Evolutionary conservation across 2,113 vertebrate species (phyloP), one percentile per base, ranked within the genome.

Genomic region (Lasiurus cinereus): DNA sequence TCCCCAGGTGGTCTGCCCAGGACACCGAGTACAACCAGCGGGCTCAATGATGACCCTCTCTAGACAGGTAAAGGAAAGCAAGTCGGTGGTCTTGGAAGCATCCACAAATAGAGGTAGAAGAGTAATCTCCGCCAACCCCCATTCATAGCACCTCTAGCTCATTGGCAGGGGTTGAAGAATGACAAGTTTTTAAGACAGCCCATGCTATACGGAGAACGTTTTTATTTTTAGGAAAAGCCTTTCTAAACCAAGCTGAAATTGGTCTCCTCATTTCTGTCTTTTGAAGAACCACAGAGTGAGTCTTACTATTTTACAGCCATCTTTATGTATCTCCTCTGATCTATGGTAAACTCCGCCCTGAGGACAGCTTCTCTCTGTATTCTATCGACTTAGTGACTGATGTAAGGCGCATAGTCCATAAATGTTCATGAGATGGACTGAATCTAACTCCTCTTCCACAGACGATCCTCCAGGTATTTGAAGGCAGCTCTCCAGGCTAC

Each of bases 381-480:
- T 14, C 24, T 76, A 29, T 74, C 77, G 39, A 29, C 21, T 33
- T 5, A 54, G 62, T 31, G 36, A 94, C 64, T 56, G 12, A 31
- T 46, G 11, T 52, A 78, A 72, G 39, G 27, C 3, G 1, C 13
- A 16, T 0, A 18, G 39, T 48, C 50, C 29, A 29, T 46, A 50
- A 88, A 0, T 3, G 3, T 39, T 8, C 62, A 4, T 0, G 0
- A 5, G 19, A 18, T 39, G 46, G 29, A 9, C 19, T 12, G 12
- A 59, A 67, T n/a, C 86, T 52, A 88, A 77, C 21, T 36, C 21
- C 62, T 86, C 79, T 76, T 95, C 50, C 62, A 79, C 4, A 16
- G 19, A n/a, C 13, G n/a, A 27, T 33, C 27, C 15, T 77, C 43
- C 59, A 76, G 19, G 2, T 48, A 21, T 50, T 6, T 22, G 33